Evolutionary conservation across 2,113 vertebrate genomes (phyloP).

Genomic region (Myanophis thanlyinensis): DNA sequence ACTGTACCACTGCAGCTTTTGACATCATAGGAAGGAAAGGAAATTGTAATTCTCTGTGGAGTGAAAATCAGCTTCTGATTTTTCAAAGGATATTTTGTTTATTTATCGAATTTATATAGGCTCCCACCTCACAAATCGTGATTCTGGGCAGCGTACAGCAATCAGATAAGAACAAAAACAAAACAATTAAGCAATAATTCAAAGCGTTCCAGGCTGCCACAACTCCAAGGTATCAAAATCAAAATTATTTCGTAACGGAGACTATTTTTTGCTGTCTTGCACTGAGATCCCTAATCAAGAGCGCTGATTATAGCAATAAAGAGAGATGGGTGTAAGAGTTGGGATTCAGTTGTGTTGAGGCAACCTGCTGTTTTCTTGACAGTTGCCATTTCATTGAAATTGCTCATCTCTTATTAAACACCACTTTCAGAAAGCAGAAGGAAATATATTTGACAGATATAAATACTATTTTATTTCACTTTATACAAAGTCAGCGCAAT

Average conservation of each 20-base stretch:
- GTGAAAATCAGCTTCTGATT: neutral
- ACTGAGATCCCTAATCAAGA: neutral
- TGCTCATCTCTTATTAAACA: neutral
- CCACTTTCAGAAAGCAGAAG: neutral
- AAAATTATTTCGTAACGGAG: constrained; percentile 8
- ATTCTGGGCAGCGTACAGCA: neutral
- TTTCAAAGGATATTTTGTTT: neutral
- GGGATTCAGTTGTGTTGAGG: neutral
- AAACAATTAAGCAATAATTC: neutral
- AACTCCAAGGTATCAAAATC: neutral
- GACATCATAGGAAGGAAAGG: neutral
- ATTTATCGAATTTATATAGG: neutral
- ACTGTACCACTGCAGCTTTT: neutral
- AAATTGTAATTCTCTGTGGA: neutral
- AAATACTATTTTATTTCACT: neutral
- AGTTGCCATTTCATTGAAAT: neutral
- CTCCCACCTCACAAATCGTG: neutral
- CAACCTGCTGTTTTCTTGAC: constrained; percentile 4
- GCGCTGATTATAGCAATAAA: neutral
- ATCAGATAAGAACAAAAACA: neutral
- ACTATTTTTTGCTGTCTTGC: neutral
- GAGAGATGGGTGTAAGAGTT: neutral
- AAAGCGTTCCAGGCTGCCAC: neutral
- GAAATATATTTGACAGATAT: neutral
- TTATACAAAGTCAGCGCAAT: neutral